Conservation (phyloP, 2,888 invertebrate species). For the Halocaridina rubra region DNA sequence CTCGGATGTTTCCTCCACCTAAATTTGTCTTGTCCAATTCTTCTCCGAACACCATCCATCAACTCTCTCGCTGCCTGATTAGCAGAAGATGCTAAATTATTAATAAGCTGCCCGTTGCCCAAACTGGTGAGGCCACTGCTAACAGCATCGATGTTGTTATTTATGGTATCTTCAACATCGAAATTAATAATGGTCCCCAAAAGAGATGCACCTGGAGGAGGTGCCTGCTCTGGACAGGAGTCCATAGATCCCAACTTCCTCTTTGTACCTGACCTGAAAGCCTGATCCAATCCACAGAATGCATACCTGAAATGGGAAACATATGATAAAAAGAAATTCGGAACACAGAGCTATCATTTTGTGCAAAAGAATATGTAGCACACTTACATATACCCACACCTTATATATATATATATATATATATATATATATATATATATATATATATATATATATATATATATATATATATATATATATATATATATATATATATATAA, state of each 20-base stretch:
- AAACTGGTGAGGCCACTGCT: conserved; percentile 29
- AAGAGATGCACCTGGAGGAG: conserved; percentile 18
- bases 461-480: too few species aligned
- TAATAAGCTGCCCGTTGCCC: conserved; percentile 37
- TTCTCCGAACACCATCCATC: not conserved
- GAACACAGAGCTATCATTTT: too few species aligned
- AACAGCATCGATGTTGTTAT: conserved; percentile 26
- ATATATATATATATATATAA: too few species aligned
- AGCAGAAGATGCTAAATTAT: conserved; percentile 25
- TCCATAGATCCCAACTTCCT: conserved; percentile 23
- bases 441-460: too few species aligned
- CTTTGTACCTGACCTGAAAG: conserved; percentile 14
- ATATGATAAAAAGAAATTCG: too few species aligned
- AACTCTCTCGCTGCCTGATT: conserved; percentile 20
- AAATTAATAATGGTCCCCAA: conserved; percentile 44
- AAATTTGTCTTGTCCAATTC: not conserved
- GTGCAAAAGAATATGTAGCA: too few species aligned
- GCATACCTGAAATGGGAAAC: too few species aligned
- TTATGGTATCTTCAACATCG: conserved; percentile 34
- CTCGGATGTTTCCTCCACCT: not conserved
- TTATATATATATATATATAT: too few species aligned
- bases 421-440: too few species aligned
- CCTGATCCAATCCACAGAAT: conserved; percentile 36
- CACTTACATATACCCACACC: too few species aligned
- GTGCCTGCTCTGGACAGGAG: conserved; percentile 12